Evolutionary conservation across 2,888 invertebrate species (phyloP).

Genomic region (Masnerella sp.): DNA sequence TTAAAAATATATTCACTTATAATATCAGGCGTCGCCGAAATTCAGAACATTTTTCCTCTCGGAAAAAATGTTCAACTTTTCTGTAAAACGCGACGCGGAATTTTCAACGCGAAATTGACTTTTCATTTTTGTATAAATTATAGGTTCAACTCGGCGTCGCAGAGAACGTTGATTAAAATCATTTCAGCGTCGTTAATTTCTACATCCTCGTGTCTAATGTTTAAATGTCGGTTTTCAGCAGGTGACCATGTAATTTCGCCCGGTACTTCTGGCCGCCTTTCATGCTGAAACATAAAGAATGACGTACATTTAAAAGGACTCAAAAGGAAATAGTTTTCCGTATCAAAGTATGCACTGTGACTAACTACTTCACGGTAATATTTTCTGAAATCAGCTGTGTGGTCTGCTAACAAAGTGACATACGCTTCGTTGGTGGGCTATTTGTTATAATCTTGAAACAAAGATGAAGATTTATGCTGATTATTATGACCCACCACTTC

Average conservation of each 20-base stretch:
- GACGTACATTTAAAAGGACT: constrained; percentile 36
- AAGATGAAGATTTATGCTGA: constrained; percentile 25
- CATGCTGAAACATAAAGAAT: constrained; percentile 48
- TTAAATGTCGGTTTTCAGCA: constrained; percentile 41
- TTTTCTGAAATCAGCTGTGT: constrained; percentile 41
- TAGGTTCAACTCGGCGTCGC: too few relatives aligned
- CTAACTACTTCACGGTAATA: constrained; percentile 43
- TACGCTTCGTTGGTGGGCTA: constrained; percentile 49
- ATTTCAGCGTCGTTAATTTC: constrained; percentile 28
- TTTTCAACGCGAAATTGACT: too few relatives aligned
- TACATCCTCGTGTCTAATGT: constrained; percentile 31
- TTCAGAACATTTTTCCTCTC: not conserved
- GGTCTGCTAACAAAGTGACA: constrained; percentile 37
- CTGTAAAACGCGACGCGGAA: too few relatives aligned
- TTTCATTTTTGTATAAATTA: too few relatives aligned
- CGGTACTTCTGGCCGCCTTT: constrained; percentile 38
- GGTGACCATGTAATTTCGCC: constrained; percentile 52
- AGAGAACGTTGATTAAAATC: constrained; percentile 34
- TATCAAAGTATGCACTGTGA: constrained; percentile 46
- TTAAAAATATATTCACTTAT: constrained; percentile 28
- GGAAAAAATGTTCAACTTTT: too few relatives aligned
- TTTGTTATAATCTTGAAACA: constrained; percentile 39
- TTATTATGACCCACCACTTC: constrained; percentile 18
- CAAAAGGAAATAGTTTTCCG: constrained; percentile 39
- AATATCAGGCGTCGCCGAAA: not conserved